A percentile compares a stretch with the other conserved stretches of the same genome.
Conservation (phyloP, 2,888 invertebrate species). For the Tubulanus polymorphus region DNA sequence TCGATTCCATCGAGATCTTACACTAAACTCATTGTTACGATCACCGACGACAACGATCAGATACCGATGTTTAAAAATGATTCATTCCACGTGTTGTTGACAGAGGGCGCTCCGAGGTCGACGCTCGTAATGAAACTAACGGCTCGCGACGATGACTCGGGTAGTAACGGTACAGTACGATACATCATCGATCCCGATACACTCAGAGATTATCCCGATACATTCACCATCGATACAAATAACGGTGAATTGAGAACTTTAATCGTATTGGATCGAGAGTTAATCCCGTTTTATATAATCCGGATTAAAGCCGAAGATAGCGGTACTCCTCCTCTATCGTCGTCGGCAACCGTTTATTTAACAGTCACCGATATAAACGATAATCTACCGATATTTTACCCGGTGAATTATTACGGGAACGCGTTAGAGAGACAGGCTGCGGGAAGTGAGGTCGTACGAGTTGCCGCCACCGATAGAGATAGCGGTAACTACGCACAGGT, state of each 20-base stretch:
- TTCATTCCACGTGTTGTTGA: slow-evolving; percentile 24
- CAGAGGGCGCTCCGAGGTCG: slow-evolving; percentile 26
- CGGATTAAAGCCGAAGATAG: slow-evolving; percentile 85
- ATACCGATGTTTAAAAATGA: slow-evolving; percentile 68
- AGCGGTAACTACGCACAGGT: slow-evolving; percentile 76
- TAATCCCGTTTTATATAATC: slow-evolving; percentile 67
- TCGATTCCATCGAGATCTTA: slow-evolving; percentile 91
- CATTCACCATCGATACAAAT: slow-evolving; percentile 81
- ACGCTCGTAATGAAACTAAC: slow-evolving; percentile 62
- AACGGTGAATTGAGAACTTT: slow-evolving; percentile 82
- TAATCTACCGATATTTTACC: slow-evolving; percentile 88
- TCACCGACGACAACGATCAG: slow-evolving; percentile 93
- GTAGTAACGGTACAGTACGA: slow-evolving; percentile 68
- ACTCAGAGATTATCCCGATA: slow-evolving; percentile 79
- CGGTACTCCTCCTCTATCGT: slow-evolving; percentile 79
- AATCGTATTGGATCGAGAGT: slow-evolving; percentile 71
- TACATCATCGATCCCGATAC: slow-evolving; percentile 70
- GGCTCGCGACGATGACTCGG: slow-evolving; percentile 81
- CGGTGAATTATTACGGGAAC: slow-evolving; percentile 76
- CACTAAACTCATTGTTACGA: slow-evolving; percentile 81
- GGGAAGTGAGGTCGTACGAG: slow-evolving; percentile 68
- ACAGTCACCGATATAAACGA: slow-evolving; percentile 85
- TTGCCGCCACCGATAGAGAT: slow-evolving; percentile 81
- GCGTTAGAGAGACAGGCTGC: slow-evolving; percentile 61
- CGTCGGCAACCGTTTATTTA: slow-evolving; percentile 80